Percentiles rank a stretch among this genome's conserved stretches.
Evolutionary conservation across 2,888 invertebrate species (phyloP).

Genomic region (Tetheella fluctuosa): DNA sequence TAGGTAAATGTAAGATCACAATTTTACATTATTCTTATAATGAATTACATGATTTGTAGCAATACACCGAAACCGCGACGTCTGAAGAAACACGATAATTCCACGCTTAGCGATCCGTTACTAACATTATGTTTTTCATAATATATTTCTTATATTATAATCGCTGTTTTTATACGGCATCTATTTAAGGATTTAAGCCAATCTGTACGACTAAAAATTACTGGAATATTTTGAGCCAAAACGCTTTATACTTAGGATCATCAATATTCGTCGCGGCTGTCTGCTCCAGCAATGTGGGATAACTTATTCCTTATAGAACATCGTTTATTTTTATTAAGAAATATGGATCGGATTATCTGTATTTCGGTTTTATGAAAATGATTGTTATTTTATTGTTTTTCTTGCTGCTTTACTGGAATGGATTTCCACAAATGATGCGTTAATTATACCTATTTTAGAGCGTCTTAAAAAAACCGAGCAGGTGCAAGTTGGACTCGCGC

Average conservation of each 20-base stretch:
- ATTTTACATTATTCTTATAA: too few relatives aligned
- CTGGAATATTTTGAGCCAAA: neutral
- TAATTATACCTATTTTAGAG: too few relatives aligned
- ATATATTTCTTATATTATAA: neutral
- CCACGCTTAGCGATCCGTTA: neutral
- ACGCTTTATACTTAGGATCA: conserved; percentile 4
- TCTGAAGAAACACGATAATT: too few relatives aligned
- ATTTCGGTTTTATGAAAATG: neutral
- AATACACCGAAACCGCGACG: too few relatives aligned
- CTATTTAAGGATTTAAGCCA: neutral
- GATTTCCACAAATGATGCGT: too few relatives aligned
- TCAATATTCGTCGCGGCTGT: conserved; percentile 8
- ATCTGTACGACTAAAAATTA: conserved; percentile 1
- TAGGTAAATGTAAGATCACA: too few relatives aligned
- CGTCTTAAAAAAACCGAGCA: too few relatives aligned
- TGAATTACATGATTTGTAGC: too few relatives aligned
- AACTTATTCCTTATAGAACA: conserved; percentile 6
- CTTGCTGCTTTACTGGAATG: too few relatives aligned
- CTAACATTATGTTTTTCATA: too few relatives aligned
- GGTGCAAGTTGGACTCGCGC: too few relatives aligned
- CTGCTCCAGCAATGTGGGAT: neutral
- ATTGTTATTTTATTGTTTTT: neutral
- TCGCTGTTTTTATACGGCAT: neutral
- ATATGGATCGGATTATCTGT: neutral
- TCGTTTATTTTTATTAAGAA: conserved; percentile 9